Base-by-base conservation (phyloP, 2,797 vertebrate species). In the Todus mexicanus region DNA sequence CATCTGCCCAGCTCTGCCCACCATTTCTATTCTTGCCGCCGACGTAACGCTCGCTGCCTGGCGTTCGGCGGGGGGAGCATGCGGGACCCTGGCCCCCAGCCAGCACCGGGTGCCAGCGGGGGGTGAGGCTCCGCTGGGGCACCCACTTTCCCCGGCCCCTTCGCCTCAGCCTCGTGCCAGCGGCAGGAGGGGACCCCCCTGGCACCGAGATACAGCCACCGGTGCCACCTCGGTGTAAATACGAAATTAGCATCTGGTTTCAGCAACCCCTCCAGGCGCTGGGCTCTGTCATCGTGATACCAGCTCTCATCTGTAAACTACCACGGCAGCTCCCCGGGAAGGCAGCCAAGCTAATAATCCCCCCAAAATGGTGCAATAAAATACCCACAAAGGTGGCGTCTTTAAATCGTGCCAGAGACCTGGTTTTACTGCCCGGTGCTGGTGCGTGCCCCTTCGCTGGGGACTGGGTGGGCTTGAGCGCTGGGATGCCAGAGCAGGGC, bases 1-100 rank as follows among this genome's bases (percentile, higher is more conserved):
- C 96, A 96, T 96, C 96, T 96, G 96, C 94, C 96, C 96, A 93
- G 94, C 83, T 96, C 96, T 96, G 95, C 96, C 96, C 96, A 96
- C 95, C 89, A 87, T 85, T 95, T 96, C 95, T 96, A 95, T 96
- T 96, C 96, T 94, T 93, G 92, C 94, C 3, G 2, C 71, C 95
- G 56, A 93, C 54, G 86, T 94, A 96, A 95, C 53, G 12, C 89
- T 95, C 88, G 95, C 90, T 38, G 60, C 87, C 91, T 93, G 91
- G 86, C 31, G 69, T 61, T 26, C 40, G 15, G n/a, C n/a, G 93
- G 88, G 95, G 93, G 90, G 94, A 95, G 93, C 20, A 40, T 25
- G 90, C 74, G 20, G 92, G 89, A 94, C 95, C 95, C 93, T 90
- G 94, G 93, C 59, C 86, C 47, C 76, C 57, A 53, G 89, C 93